These are phyloP conservation scores for Aplochiton taeniatus DNA, from an alignment of 2,797 vertebrate species.

Conservation along the genomic window DNA sequence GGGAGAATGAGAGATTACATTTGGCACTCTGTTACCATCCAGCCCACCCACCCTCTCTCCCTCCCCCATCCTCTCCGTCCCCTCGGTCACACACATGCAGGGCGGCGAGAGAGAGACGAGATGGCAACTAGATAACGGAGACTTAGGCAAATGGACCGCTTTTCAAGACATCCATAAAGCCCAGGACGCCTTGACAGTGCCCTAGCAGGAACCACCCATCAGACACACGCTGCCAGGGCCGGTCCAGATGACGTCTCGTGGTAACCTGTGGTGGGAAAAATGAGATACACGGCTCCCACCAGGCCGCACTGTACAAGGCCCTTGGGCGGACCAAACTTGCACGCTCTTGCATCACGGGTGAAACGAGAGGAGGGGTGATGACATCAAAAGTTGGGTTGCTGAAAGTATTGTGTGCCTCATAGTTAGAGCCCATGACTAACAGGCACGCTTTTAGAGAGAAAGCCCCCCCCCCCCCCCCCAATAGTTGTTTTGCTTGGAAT, in stretches of 20 bases:
- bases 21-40: background rate
- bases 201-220: background rate
- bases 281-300: constrained; percentile 20
- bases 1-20: constrained; percentile 4
- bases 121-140: constrained; percentile 6
- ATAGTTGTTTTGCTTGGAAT: too few relatives aligned
- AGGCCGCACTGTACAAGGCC: background rate
- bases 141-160: background rate
- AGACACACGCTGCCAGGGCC: constrained; percentile 7
- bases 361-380: constrained; percentile 23
- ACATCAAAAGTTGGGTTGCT: constrained; percentile 24
- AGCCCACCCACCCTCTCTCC: background rate
- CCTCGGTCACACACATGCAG: background rate
- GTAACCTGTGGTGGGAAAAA: background rate
- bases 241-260: too few relatives aligned
- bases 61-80: background rate
- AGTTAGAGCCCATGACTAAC: too few relatives aligned
- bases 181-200: too few relatives aligned
- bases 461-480: too few relatives aligned
- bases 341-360: constrained; percentile 48
- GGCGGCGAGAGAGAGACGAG: background rate
- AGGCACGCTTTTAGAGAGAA: too few relatives aligned
- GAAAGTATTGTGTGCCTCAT: background rate
- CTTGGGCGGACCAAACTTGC: constrained; percentile 23
- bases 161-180: background rate